Evolutionary conservation across 2,113 vertebrate species (phyloP), one percentile per base, ranked within the genome.

Genomic region (Genyomyrus donnyi): DNA sequence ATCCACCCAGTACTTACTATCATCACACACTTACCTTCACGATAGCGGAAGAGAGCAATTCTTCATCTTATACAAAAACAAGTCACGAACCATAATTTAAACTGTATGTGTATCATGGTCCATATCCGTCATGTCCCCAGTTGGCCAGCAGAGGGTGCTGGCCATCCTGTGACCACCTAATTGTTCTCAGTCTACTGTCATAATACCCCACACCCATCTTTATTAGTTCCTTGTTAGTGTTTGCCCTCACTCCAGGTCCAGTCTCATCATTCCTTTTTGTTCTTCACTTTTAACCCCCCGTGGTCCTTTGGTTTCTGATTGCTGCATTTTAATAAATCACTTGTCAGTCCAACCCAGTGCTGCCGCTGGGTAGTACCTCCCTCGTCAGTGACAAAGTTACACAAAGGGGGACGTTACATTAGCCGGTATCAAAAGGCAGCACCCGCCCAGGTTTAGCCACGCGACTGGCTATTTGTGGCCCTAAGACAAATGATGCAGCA

Each of bases 21-120:
- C 46, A 88, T 0, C 35, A 56, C 89, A 7, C 95, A 90, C 91
- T 91, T 93, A 35, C 9, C 39, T 90, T 94, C 95, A 99, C 99
- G 95, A 99, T 99, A 91, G 98, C 98, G 0, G 98, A 99, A 94
- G 99, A 99, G 4, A 74, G 66, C 9, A 31, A 98, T 99, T 49
- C 90, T 99, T 7, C 98, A 99, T 92, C 94, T 99, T 86, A 98
- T 99, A 93, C 99, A 99, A 93, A 99, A 99, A 93, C 98, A 99
- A 94, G 98, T 98, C 90, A 99, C 98, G 98, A 39, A 7, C 35
- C 2, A 39, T 19, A 42, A 42, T 84, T 27, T 56, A 77, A 7
- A 56, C 45, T n/a, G 45, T 48, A 6, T 24, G 48, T 45, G 24
- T n/a, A 45, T 39, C n/a, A n/a, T 70, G 45, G 45, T 27, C 19